These are phyloP conservation scores for Percopsis transmontana DNA, from an alignment of 2,113 vertebrate genomes.

Conservation along the genomic window DNA sequence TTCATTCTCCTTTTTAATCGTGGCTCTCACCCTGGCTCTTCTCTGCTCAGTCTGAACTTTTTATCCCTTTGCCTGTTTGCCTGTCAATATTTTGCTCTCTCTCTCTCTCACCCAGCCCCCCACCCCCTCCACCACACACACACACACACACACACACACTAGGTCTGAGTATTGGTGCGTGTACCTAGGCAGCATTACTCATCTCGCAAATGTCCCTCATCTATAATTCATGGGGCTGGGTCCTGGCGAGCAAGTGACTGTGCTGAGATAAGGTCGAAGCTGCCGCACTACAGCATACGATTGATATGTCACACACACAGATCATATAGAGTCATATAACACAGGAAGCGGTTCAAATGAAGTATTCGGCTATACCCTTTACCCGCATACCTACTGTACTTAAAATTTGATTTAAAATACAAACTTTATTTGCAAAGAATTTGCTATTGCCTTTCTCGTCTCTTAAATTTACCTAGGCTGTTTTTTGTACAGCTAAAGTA, in stretches of 20 bases:
- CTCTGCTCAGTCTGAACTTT: conserved; percentile 13
- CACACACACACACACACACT: conserved; percentile 24
- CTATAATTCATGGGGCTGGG: conserved; percentile 73
- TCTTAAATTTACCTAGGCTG: no score
- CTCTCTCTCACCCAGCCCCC: neutral
- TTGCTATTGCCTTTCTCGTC: no score
- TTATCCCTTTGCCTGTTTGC: neutral
- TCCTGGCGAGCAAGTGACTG: conserved; percentile 54
- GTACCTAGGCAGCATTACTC: conserved; percentile 56
- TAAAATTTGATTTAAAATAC: no score
- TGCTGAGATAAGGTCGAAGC: conserved; percentile 55
- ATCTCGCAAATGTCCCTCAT: conserved; percentile 67
- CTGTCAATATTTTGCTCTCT: neutral
- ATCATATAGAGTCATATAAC: neutral
- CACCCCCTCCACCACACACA: neutral
- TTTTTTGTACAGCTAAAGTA: no score
- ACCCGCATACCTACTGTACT: no score
- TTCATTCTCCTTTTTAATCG: neutral
- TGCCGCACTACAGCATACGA: conserved; percentile 43
- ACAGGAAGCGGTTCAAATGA: neutral
- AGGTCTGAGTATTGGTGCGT: conserved; percentile 22
- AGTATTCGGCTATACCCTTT: no score
- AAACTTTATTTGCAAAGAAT: no score
- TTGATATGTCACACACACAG: conserved; percentile 16
- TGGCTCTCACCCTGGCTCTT: neutral